Percentiles rank a stretch among this genome's conserved stretches.
Evolutionary conservation across 2,888 invertebrate genomes (phyloP).

Genomic region (Oxytorus armatus): DNA sequence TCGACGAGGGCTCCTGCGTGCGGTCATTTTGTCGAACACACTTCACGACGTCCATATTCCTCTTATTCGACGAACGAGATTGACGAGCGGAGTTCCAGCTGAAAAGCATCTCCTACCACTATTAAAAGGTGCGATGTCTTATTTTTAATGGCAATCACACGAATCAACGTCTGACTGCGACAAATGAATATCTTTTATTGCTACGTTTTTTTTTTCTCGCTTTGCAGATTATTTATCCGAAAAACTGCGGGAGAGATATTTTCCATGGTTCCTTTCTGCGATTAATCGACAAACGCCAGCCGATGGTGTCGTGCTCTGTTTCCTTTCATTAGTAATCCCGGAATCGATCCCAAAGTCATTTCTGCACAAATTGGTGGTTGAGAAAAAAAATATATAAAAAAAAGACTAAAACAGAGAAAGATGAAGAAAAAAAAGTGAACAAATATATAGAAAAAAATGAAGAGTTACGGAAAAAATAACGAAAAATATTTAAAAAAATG

Average conservation of each 20-base stretch:
- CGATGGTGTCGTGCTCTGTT: slow-evolving; percentile 20
- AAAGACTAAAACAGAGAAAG: background rate
- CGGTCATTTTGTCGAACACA: slow-evolving; percentile 51
- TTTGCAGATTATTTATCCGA: slow-evolving; percentile 64
- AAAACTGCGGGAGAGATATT: slow-evolving; percentile 41
- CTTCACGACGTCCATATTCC: slow-evolving; percentile 25
- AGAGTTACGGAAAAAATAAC: slow-evolving; percentile 33
- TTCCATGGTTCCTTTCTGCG: slow-evolving; percentile 8
- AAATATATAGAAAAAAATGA: background rate
- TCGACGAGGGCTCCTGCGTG: slow-evolving; percentile 26
- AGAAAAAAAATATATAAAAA: slow-evolving; percentile 33
- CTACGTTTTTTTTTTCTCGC: slow-evolving; percentile 50
- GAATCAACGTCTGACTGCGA: background rate
- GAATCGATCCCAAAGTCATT: slow-evolving; percentile 30
- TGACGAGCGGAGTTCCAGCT: slow-evolving; percentile 77
- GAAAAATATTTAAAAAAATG: slow-evolving; percentile 44
- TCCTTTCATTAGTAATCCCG: slow-evolving; percentile 24
- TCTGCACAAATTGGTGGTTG: slow-evolving; percentile 46
- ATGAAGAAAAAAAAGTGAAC: slow-evolving; percentile 6
- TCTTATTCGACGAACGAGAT: slow-evolving; percentile 28
- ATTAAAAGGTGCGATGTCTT: slow-evolving; percentile 67
- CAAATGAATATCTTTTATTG: background rate
- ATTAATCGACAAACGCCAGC: background rate
- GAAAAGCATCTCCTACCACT: slow-evolving; percentile 65
- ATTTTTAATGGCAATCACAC: slow-evolving; percentile 1